Conservation (phyloP, 2,113 vertebrate genomes). For the Bagarius yarrelli region DNA sequence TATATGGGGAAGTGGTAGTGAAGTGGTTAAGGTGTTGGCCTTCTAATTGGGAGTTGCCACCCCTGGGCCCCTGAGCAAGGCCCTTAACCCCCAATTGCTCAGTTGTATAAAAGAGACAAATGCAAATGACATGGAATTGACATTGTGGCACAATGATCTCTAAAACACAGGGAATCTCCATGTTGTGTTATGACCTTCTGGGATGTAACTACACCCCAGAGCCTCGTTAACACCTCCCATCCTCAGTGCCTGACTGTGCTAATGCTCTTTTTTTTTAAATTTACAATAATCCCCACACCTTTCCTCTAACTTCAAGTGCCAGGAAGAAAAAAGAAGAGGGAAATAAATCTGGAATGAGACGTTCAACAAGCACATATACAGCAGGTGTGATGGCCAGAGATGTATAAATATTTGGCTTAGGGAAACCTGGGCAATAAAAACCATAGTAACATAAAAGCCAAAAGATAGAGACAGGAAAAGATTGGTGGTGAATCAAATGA, state of each 20-base stretch:
- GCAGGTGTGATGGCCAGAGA: background rate
- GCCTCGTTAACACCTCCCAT: background rate
- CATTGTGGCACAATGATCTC: no score
- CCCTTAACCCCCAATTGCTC: no score
- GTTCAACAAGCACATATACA: background rate
- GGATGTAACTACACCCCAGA: background rate
- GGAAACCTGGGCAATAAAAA: background rate
- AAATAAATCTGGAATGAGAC: background rate
- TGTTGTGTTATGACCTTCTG: background rate
- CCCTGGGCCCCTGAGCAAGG: no score
- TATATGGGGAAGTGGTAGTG: no score
- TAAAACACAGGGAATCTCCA: background rate
- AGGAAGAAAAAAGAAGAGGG: background rate
- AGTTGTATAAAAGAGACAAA: no score
- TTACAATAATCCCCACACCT: background rate
- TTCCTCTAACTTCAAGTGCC: background rate
- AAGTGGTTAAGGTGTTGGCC: no score
- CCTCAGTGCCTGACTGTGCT: background rate
- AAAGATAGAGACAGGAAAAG: background rate
- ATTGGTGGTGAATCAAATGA: background rate
- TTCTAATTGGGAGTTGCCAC: no score
- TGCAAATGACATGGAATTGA: no score
- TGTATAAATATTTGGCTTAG: background rate
- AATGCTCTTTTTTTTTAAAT: background rate
- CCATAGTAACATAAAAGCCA: background rate